A percentile compares a stretch with the other conserved stretches of the same genome.
Conservation (phyloP, 2,797 vertebrate genomes). For the Parambassis ranga region DNA sequence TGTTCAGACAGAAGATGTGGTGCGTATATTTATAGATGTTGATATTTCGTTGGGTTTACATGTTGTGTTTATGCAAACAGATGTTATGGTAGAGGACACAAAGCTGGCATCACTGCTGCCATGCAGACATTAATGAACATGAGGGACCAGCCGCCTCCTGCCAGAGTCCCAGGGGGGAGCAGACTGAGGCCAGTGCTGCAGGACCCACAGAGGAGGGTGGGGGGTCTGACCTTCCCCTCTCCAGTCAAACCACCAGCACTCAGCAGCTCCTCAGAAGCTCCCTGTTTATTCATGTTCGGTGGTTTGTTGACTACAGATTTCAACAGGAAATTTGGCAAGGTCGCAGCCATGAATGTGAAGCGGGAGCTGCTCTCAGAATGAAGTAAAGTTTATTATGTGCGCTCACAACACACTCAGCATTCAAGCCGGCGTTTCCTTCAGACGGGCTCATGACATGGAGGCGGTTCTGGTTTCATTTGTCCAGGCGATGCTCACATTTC, state of each 20-base stretch:
- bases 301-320: constrained; percentile 12
- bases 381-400: background rate
- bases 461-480: too few species aligned
- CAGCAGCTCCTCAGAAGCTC: background rate
- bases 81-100: too few species aligned
- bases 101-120: too few species aligned
- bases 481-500: too few species aligned
- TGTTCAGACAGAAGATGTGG: too few species aligned
- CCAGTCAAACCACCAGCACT: constrained; percentile 3
- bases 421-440: too few species aligned
- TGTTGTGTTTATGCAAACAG: too few species aligned
- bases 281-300: constrained; percentile 7
- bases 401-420: background rate
- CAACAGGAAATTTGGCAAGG: background rate
- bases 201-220: background rate
- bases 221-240: constrained; percentile 22
- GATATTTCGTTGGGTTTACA: too few species aligned
- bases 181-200: background rate
- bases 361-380: background rate
- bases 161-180: constrained; percentile 2
- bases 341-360: background rate
- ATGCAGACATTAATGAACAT: too few species aligned
- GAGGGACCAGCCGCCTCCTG: background rate
- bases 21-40: too few species aligned
- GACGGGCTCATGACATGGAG: too few species aligned